Base-by-base conservation (phyloP, 2,888 invertebrate species). In the Melipona beecheii region DNA sequence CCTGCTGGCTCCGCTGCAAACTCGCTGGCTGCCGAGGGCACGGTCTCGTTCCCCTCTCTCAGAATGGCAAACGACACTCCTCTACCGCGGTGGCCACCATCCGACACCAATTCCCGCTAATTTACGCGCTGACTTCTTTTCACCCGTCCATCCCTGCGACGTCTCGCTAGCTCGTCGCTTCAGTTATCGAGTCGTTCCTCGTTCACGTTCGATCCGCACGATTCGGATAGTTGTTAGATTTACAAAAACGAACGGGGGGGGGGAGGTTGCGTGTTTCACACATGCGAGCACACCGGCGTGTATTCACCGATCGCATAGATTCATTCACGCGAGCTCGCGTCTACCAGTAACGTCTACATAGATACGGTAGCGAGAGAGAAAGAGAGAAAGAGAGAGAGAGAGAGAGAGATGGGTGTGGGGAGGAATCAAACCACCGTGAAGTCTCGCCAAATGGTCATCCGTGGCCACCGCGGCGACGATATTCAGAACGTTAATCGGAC, bases 71-170 rank as follows among this genome's bases (percentile, higher is more conserved):
- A 84, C 78, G 75, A 72, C 84, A 72, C 68, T 75, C 66, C 74
- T 75, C 78, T 56, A 9, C 9, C 27, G 49, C 2, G 17, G 31
- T 50, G 56, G 50, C 79, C 70, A 68, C 27, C 60, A 60, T 60
- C 24, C 27, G 27, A 24, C 60, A 27, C 60, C 93, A 91, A 93
- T 93, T 91, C 92, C 91, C 93, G 91, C 91, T 92, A 93, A 93
- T 93, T 93, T 92, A 92, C 92, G 91, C 43, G 43, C n/a, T 92
- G 91, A 92, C 91, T 92, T 93, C 93, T 93, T 92, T 91, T 0
- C 87, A 6, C 17, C 17, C 50, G 15, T 75, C 87, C 91, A 89
- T 73, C 87, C 92, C 88, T 90, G 87, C 89, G 91, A 91, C 91
- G 90, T 89, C 89, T 81, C 78, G 84, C 78, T 82, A 76, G 69